Conservation (phyloP, 1,140 invertebrate species). For the Macrobrachium rosenbergii region DNA sequence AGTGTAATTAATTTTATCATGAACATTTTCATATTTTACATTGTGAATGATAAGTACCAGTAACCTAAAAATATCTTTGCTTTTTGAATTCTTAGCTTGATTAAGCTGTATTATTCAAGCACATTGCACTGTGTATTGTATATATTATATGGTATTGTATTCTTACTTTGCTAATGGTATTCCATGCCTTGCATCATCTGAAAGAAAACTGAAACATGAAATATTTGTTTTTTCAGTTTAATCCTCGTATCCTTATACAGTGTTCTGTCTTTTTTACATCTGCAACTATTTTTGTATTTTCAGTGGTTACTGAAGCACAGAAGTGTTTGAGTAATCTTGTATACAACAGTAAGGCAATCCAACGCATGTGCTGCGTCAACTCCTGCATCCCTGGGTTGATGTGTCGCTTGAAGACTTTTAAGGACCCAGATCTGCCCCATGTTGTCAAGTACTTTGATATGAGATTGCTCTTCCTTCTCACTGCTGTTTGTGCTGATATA, state of each 20-base stretch:
- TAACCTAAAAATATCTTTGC: too few relatives aligned
- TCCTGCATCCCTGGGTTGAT: constrained; percentile 53
- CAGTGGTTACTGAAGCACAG: constrained; percentile 81
- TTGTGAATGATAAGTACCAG: too few relatives aligned
- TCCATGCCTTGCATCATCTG: too few relatives aligned
- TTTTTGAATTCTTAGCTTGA: too few relatives aligned
- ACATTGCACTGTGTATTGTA: too few relatives aligned
- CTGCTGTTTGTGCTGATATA: constrained; percentile 48
- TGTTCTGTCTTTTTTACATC: neutral
- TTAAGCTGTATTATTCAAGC: too few relatives aligned
- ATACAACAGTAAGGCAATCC: constrained; percentile 79
- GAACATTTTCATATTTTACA: too few relatives aligned
- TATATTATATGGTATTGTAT: too few relatives aligned
- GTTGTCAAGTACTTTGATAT: constrained; percentile 58
- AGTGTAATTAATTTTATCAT: too few relatives aligned
- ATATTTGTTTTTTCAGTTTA: neutral
- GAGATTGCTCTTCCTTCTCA: constrained; percentile 48
- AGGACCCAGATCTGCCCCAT: constrained; percentile 48
- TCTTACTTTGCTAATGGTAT: too few relatives aligned
- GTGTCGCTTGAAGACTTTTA: constrained; percentile 53
- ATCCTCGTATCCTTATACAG: neutral
- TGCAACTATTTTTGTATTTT: neutral
- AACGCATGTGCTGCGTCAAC: constrained; percentile 54
- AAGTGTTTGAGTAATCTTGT: constrained; percentile 93
- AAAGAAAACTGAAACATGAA: neutral